Evolutionary conservation across 2,888 invertebrate genomes (phyloP), one percentile per base, ranked within the genome.

Genomic region (Hymenopus coronatus): DNA sequence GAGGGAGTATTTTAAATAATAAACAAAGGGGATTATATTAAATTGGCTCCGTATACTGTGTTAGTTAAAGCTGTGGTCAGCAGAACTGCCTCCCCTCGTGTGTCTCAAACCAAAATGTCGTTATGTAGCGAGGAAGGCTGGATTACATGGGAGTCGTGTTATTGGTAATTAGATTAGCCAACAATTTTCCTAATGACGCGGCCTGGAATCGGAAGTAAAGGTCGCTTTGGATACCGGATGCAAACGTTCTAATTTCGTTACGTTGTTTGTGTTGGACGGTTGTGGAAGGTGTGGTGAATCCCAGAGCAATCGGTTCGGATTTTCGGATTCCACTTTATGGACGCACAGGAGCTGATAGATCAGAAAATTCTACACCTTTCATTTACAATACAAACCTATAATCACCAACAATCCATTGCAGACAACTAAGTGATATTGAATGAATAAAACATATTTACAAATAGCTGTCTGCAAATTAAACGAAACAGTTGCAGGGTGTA

Each of bases 21-120:
- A 86, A 86, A 86, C 86, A 86, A 86, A 86, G 86, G 70, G 86
- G 86, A 86, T 86, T 86, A 86, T 28, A 81, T 20, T 28, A 86
- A 86, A 86, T 86, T 86, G 86, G 54, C 28, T 28, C 70, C 70
- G 81, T 54, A 70, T 28, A 54, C 81, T 81, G 28, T 84, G 30
- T 84, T 84, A 84, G 84, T 30, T 70, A 70, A 70, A 70, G 54
- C 54, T 70, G 54, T 70, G 54, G 54, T 70, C 54, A 70, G 54
- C 54, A 12, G 40, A 40, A 40, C 40, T 40, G 40, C 40, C 25
- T 25, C 25, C 15, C 54, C 54, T 25, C 54, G 15, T 15, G 54
- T 70, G 54, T 70, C 54, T 70, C 54, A 70, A 70, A 70, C 54
- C 54, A 70, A 70, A 70, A 70, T 70, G 54, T 70, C 54, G 54